Evolutionary conservation across 2,888 invertebrate species (phyloP), one percentile per base, ranked within the genome.

Genomic region (Spicauda simplicius): DNA sequence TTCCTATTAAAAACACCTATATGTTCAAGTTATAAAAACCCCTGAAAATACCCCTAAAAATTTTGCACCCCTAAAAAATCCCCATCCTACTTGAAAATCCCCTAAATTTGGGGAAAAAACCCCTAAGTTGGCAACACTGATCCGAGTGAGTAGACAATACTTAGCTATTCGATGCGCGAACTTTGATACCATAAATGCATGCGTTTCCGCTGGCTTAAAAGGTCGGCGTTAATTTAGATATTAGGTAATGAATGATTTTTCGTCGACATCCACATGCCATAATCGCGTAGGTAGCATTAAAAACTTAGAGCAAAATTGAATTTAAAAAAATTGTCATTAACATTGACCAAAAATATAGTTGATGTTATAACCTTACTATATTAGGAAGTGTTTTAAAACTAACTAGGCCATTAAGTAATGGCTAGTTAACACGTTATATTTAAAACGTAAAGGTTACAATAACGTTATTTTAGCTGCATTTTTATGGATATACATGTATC

Each of bases 141-240:
- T n/a, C n/a, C n/a, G n/a, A n/a, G n/a, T n/a, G n/a, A n/a, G n/a
- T n/a, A n/a, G n/a, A n/a, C n/a, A n/a, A n/a, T 25, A 75, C 75
- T 80, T 85, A 80, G 76, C 71, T 75, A 91, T 89, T 88, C 90
- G 73, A 73, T 70, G 73, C 84, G 84, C 80, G 72, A 73, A 73
- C 64, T 58, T 75, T 76, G 80, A 76, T 72, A 77, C 90, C 85
- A 84, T 87, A 87, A 82, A 79, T 74, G 85, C 75, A 65, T 86
- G 86, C 85, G 87, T 88, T 86, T 91, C 91, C 90, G 89, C 73
- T 81, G 85, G 76, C 74, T 75, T 66, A 71, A 85, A 83, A 81
- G 88, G 89, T 74, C 80, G 81, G 82, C 77, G 79, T 84, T 88
- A 82, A 84, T 4, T 86, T 80, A 77, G 85, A 79, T 73, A 78